These are phyloP conservation scores for Empis stercorea DNA, from an alignment of 2,888 invertebrate species.

Conservation along the genomic window DNA sequence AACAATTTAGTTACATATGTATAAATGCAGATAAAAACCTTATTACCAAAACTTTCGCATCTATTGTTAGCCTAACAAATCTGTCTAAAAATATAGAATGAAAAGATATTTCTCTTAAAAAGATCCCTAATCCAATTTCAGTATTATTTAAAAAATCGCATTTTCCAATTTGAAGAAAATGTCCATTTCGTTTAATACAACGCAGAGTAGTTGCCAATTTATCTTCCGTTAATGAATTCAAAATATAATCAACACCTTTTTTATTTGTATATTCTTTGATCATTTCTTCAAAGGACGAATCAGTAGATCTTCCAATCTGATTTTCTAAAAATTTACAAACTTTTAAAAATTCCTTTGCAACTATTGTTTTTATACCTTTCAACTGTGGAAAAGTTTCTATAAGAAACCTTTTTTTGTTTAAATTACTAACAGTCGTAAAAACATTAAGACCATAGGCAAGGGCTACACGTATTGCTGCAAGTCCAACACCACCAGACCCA, in stretches of 20 bases:
- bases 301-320: conserved; percentile 77
- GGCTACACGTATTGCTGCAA: conserved; percentile 64
- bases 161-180: conserved; percentile 79
- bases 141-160: conserved; percentile 61
- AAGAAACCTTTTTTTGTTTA: conserved; percentile 50
- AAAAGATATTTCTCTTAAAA: conserved; percentile 60
- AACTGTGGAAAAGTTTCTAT: conserved; percentile 40
- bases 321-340: conserved; percentile 28
- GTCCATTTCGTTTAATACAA: conserved; percentile 46
- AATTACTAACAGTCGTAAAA: conserved; percentile 57
- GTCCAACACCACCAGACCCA: conserved; percentile 60
- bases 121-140: conserved; percentile 48
- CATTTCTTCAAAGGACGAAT: conserved; percentile 76
- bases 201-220: conserved; percentile 62
- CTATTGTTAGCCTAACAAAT: conserved; percentile 42
- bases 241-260: conserved; percentile 79
- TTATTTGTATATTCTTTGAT: conserved; percentile 61
- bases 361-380: conserved; percentile 36
- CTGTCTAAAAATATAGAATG: conserved; percentile 67
- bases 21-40: not conserved
- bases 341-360: not conserved
- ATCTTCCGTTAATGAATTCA: conserved; percentile 87
- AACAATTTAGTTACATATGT: too few species aligned
- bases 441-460: conserved; percentile 50
- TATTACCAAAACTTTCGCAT: conserved; percentile 30